A percentile compares a stretch with the other conserved stretches of the same genome.
Conservation (phyloP, 1,140 invertebrate species). For the Zaprionus inermis region DNA sequence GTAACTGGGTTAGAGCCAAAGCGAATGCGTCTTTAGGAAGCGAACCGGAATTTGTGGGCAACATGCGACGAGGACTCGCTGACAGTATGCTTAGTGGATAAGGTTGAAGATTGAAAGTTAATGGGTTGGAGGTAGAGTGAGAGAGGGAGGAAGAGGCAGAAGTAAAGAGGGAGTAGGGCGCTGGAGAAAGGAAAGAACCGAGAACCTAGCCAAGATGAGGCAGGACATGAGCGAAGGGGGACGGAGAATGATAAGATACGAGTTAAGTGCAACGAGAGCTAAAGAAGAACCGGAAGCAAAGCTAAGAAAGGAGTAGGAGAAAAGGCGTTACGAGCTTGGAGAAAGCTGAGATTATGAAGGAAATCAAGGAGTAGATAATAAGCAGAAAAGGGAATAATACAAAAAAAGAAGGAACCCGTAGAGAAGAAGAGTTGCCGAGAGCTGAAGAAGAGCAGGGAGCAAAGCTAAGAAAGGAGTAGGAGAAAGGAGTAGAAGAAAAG, state of each 20-base stretch:
- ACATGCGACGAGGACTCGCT: neutral
- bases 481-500: too few species aligned
- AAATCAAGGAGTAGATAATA: too few species aligned
- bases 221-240: neutral
- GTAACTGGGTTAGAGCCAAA: constrained; percentile 9
- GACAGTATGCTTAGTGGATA: constrained; percentile 1
- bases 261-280: too few species aligned
- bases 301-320: neutral
- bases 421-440: too few species aligned
- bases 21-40: constrained; percentile 2
- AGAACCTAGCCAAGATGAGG: neutral
- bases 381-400: too few species aligned
- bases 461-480: too few species aligned
- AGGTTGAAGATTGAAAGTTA: constrained; percentile 3
- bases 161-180: neutral
- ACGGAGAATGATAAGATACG: rapidly evolving
- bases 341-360: neutral
- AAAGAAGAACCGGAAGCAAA: neutral
- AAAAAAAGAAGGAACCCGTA: neutral
- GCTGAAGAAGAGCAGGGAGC: too few species aligned
- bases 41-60: neutral
- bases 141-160: neutral
- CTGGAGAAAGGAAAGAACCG: neutral
- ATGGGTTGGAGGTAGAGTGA: neutral
- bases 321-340: neutral